phyloP scores from a whole-genome alignment of 1,140 invertebrate genomes.

The Drepana arcuata region DNA sequence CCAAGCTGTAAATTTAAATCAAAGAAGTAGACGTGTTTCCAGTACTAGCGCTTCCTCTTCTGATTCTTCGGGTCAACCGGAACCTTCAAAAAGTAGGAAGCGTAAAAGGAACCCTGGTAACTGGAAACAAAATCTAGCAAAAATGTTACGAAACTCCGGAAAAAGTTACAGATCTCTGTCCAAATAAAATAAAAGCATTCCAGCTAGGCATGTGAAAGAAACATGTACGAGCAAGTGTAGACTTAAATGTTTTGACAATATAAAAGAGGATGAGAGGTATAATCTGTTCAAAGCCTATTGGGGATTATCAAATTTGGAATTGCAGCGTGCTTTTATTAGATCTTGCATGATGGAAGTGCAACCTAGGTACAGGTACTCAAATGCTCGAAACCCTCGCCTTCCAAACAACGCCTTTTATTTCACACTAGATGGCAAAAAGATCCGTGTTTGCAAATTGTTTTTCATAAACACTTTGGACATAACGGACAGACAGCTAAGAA shows the following conservation, averaged over 20 bases:
- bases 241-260: slow-evolving; percentile 9
- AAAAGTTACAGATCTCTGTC: slow-evolving; percentile 4
- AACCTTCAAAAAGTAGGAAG: neutral
- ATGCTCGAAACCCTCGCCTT: slow-evolving; percentile 8
- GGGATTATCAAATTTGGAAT: slow-evolving; percentile 7
- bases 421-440: slow-evolving; percentile 5
- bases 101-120: neutral
- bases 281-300: slow-evolving; percentile 8
- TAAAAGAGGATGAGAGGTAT: slow-evolving; percentile 5
- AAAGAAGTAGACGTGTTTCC: neutral
- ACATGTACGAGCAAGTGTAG: slow-evolving; percentile 13
- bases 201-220: slow-evolving; percentile 3
- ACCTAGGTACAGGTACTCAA: slow-evolving; percentile 18
- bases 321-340: slow-evolving; percentile 9
- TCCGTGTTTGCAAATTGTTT: slow-evolving; percentile 22
- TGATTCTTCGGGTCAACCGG: neutral
- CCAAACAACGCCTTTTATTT: slow-evolving; percentile 16
- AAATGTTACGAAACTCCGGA: slow-evolving; percentile 7
- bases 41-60: neutral
- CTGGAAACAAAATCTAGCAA: slow-evolving; percentile 7
- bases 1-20: neutral
- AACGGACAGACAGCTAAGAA: slow-evolving; percentile 16
- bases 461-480: slow-evolving; percentile 16
- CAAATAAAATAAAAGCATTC: slow-evolving; percentile 2
- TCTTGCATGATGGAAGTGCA: slow-evolving; percentile 6